phyloP scores from a whole-genome alignment of 2,113 vertebrate species.

The Fukomys damarensis region DNA sequence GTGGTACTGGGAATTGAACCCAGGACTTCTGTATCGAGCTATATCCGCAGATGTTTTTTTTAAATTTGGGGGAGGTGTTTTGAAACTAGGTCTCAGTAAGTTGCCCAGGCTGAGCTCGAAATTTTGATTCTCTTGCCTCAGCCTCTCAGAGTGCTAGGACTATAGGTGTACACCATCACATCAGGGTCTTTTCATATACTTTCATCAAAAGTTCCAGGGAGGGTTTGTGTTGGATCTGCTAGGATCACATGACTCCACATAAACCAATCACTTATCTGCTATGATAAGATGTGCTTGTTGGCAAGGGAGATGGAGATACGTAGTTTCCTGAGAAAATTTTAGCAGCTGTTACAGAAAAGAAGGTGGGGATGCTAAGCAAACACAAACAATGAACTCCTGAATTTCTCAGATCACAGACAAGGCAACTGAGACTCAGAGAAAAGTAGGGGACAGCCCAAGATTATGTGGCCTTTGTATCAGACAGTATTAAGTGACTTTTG shows the following conservation, averaged over 20 bases:
- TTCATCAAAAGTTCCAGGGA: slow-evolving; percentile 26
- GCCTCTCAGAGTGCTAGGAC: neutral
- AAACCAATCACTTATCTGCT: neutral
- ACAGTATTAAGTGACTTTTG: neutral
- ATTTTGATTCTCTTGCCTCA: neutral
- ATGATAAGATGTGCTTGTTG: neutral
- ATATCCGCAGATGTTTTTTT: neutral
- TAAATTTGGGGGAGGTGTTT: neutral
- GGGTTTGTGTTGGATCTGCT: slow-evolving; percentile 21
- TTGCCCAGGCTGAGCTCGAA: neutral
- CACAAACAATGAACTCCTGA: neutral
- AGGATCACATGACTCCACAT: neutral
- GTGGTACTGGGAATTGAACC: neutral
- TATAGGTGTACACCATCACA: neutral
- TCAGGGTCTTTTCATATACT: neutral
- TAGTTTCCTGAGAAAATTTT: neutral
- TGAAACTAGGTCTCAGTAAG: neutral
- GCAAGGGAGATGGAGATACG: neutral
- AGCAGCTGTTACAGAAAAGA: neutral
- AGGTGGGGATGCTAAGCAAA: neutral
- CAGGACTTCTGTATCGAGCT: neutral
- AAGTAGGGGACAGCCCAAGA: neutral
- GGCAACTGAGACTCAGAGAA: slow-evolving; percentile 28
- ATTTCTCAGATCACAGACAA: slow-evolving; percentile 15
- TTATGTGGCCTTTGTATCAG: slow-evolving; percentile 13